Evolutionary conservation across 2,888 invertebrate genomes (phyloP), one percentile per base, ranked within the genome.

Genomic region (Quadroppia sp.): DNA sequence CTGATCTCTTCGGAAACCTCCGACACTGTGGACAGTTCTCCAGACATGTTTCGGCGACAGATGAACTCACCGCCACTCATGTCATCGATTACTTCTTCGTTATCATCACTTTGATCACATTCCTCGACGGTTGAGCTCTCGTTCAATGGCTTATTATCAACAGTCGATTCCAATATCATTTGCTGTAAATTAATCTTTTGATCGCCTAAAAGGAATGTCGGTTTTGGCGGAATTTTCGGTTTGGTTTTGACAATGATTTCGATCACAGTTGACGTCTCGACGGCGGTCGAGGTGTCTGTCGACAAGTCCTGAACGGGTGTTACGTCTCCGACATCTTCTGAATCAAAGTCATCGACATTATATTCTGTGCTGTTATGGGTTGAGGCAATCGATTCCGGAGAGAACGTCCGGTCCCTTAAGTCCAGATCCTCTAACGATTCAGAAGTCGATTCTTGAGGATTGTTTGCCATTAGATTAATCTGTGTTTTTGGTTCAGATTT

Each of bases 1-100:
- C 77, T 77, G 50, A 77, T 78, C 71, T 78, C 78, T 73, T 78
- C 78, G 0, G 78, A 78, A 2, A 78, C 78, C 69, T 78, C 78
- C 3, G 78, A 78, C 17, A 78, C 77, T 1, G 78, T 78, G 7
- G 78, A 78, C 15, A 78, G 74, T 61, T 78, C 78, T 20, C 77
- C 77, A 13, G 76, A 75, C 23, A 74, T 42, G 42, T 42, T 71
- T 17, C 74, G 59, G 11, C 45, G 42, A 23, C 56, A 53, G 28
- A 74, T 71, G 7, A 71, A 30, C 3, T 42, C 71, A 25, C 45
- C 53, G 23, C 69, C 74, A 30, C 71, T 69, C 1, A 69, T 13
- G 17, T 69, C 69, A 69, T 69, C 42, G 9, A 69, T 69, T 2
- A 42, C 42, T 17, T 69, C 69, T n/a, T 67, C 67, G 32, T 32